Base-by-base conservation (phyloP, 64 coral and sea anemone species). In the Porites australiensis region DNA sequence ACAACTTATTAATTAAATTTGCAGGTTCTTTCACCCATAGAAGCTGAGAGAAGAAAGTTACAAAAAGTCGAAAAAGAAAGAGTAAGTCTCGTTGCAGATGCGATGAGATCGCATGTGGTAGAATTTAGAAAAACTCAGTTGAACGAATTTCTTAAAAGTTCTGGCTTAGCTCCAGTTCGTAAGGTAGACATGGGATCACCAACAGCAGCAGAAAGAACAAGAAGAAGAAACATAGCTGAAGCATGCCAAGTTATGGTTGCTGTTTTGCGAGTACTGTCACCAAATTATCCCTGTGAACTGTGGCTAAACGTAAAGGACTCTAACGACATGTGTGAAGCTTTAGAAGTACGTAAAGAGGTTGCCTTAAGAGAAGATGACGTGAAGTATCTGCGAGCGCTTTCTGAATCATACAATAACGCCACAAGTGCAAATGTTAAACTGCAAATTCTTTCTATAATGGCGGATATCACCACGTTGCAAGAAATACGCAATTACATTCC, bases 401-500 rank as follows among this genome's bases (percentile, higher is more conserved):
- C 77, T 22, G 58, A 55, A 55, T 23, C 20, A 19, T 82, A 82
- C 79, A 82, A 13, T 58, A 82, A 82, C 62, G 79, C 79, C 27
- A 11, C 79, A 0, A 82, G 79, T 82, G 18, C 23, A 59, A 82
- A 82, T 27, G 54, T 82, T 10, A 82, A 59, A 23, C 61, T n/a
- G n/a, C 79, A 82, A 27, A 58, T 82, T 3, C 79, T 82, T 50
- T 86, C 83, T 14, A 86, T 86, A 19, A 88, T 88, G 43, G 87
- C 87, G 10, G 52, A 88, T 57, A 16, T 88, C 8, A 46, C 57
- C 3, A 88, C 70, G 53, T 77, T 46, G 14, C 51, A 74, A 77
- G 72, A 86, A 86, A 88, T 88, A 0, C 46, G 57, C 10, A 50
- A 16, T 0, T 60, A 77, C 53, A 58, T 88, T 13, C 87, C 58